Evolutionary conservation across 2,113 vertebrate species (phyloP).

Genomic region (Parotia lawesii): DNA sequence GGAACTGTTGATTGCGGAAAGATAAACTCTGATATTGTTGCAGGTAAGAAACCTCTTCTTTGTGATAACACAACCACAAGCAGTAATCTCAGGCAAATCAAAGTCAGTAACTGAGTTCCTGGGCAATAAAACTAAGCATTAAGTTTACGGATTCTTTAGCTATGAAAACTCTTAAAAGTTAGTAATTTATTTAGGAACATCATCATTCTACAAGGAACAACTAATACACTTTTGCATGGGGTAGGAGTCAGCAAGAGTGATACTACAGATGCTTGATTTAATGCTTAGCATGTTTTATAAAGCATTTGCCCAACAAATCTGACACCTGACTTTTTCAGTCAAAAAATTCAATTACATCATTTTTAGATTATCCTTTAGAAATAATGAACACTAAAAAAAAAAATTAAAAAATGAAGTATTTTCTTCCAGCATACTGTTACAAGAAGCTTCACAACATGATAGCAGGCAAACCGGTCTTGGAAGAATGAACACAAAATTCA

Average conservation of each 20-base stretch:
- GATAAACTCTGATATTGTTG: neutral
- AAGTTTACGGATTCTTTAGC: neutral
- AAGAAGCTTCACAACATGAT: neutral
- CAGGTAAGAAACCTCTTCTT: neutral
- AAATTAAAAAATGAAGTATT: neutral
- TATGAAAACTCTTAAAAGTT: neutral
- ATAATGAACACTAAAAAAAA: neutral
- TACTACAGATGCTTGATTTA: neutral
- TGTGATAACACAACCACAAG: neutral
- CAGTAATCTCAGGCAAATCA: neutral
- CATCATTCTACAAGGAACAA: neutral
- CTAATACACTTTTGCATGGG: neutral
- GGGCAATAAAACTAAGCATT: neutral
- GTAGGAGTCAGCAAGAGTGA: neutral
- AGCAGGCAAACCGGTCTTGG: neutral
- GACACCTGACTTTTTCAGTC: neutral
- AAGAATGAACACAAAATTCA: neutral
- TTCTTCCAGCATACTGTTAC: neutral
- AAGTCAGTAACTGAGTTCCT: neutral
- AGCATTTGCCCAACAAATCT: neutral
- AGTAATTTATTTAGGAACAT: neutral
- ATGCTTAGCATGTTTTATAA: fast-evolving
- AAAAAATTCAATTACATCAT: neutral
- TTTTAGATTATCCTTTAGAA: neutral
- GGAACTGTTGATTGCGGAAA: neutral